Evolutionary conservation across 2,113 vertebrate species (phyloP).

Genomic region (Climacteris rufus): DNA sequence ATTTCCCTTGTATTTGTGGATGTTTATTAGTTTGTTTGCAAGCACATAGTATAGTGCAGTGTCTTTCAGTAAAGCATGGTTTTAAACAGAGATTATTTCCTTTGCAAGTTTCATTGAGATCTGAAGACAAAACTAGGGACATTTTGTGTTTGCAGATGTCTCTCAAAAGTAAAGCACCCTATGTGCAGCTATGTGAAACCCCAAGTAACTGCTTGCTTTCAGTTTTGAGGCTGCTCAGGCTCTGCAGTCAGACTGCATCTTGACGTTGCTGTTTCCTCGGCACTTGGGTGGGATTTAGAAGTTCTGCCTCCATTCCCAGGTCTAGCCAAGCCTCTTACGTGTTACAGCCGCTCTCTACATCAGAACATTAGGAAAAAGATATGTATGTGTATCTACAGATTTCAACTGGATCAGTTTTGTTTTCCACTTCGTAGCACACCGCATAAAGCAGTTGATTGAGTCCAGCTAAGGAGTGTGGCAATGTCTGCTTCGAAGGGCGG

Average conservation of each 20-base stretch:
- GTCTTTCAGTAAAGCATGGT: not conserved
- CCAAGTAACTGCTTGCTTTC: constrained; percentile 7
- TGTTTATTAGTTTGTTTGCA: not conserved
- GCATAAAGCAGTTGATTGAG: not conserved
- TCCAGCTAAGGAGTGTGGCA: not conserved
- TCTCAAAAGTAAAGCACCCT: not conserved
- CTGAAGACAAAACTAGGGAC: not conserved
- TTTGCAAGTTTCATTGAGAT: not conserved
- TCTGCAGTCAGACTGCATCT: not conserved
- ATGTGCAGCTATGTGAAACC: not conserved
- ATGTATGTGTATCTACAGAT: not conserved
- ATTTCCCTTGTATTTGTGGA: not conserved
- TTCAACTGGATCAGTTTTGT: not conserved
- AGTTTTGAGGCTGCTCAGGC: not conserved
- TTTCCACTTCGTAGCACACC: not conserved
- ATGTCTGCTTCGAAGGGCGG: not conserved
- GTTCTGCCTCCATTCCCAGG: not conserved
- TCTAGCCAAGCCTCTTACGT: not conserved
- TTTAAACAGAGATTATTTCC: not conserved
- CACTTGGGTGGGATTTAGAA: not conserved
- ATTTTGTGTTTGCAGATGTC: not conserved
- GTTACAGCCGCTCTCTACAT: not conserved
- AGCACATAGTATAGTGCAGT: not conserved
- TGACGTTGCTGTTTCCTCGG: not conserved
- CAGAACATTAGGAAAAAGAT: not conserved